Conservation (phyloP, 2,888 invertebrate species). For the Tetragnatha montana region DNA sequence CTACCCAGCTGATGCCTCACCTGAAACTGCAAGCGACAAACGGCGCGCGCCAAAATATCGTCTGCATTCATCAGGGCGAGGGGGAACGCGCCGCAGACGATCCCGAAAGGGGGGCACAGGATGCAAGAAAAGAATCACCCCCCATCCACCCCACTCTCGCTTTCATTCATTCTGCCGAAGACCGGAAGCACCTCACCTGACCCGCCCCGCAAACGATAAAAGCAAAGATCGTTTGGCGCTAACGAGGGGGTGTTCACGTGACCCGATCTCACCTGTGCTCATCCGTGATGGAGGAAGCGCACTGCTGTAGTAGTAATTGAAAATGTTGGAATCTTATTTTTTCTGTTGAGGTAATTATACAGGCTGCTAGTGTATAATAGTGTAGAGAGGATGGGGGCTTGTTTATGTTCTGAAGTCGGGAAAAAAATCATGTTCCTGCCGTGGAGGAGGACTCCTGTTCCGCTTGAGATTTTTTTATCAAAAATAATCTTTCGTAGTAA, state of each 20-base stretch:
- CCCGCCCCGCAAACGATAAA: neutral
- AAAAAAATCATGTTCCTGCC: too few species aligned
- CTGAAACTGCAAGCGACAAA: neutral
- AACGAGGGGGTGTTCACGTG: constrained; percentile 5
- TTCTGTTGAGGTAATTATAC: too few species aligned
- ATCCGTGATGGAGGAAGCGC: too few species aligned
- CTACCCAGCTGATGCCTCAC: neutral
- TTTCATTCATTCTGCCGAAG: neutral
- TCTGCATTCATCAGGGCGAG: neutral
- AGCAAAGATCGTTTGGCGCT: neutral
- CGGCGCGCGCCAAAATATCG: neutral
- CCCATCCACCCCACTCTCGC: constrained; percentile 9
- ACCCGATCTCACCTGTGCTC: neutral
- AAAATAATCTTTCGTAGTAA: too few species aligned
- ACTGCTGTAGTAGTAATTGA: too few species aligned
- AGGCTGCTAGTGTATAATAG: too few species aligned
- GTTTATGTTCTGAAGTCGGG: too few species aligned
- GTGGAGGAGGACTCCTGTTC: too few species aligned
- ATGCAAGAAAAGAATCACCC: constrained; percentile 11
- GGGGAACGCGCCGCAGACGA: neutral
- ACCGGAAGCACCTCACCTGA: constrained; percentile 18
- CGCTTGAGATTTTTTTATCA: too few species aligned
- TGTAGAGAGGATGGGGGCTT: too few species aligned
- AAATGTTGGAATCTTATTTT: too few species aligned
- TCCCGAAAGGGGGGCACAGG: constrained; percentile 18